Evolutionary conservation across 2,888 invertebrate genomes (phyloP).

Genomic region (Cerastis leucographa): DNA sequence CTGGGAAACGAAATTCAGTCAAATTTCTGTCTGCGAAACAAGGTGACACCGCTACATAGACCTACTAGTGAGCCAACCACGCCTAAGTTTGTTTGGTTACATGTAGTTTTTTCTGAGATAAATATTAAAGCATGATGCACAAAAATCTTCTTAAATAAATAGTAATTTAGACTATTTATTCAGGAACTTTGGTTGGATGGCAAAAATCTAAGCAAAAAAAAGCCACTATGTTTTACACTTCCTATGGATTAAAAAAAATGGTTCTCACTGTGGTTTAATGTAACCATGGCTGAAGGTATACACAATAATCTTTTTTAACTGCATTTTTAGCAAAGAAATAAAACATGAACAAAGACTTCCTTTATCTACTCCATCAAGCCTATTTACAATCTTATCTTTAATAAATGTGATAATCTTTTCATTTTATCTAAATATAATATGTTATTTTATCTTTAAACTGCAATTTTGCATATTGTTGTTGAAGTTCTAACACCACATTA

Average conservation of each 20-base stretch:
- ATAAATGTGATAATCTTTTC: neutral
- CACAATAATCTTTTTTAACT: neutral
- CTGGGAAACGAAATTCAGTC: too few relatives aligned
- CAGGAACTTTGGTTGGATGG: neutral
- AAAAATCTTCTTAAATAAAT: neutral
- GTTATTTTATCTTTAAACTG: neutral
- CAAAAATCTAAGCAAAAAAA: neutral
- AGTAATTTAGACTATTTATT: too few relatives aligned
- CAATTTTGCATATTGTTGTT: neutral
- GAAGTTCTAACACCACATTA: too few relatives aligned
- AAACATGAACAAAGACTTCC: neutral
- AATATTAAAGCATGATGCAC: neutral
- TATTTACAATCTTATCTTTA: neutral
- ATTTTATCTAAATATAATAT: neutral
- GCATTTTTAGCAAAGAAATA: neutral
- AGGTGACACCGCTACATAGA: too few relatives aligned
- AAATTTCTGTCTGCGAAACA: too few relatives aligned
- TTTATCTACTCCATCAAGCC: neutral
- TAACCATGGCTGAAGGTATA: neutral
- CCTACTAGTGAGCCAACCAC: neutral
- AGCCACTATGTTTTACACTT: neutral
- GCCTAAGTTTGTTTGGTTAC: neutral
- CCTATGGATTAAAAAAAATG: neutral
- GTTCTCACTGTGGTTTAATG: neutral
- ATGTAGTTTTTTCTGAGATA: neutral